Base-by-base conservation (phyloP, 2,113 vertebrate genomes). In the Syngnathoides biaculeatus region DNA sequence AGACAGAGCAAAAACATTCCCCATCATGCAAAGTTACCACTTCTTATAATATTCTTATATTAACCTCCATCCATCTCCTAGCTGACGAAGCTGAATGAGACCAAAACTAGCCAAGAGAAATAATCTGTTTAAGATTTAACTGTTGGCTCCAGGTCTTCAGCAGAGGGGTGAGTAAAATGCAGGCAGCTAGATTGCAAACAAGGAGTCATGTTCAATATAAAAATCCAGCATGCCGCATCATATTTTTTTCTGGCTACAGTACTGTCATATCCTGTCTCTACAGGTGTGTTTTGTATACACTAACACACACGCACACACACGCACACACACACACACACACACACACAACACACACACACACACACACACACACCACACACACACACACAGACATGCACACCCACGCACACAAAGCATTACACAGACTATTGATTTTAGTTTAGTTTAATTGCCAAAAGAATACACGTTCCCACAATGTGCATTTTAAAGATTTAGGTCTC, bases 181-280 rank as follows among this genome's bases (percentile, higher is more conserved):
- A 77, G 68, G 72, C 79, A 71, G 76, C 66, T 48, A 78, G 73
- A 75, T 78, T 81, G 80, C 80, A 77, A 69, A 73, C 30, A 73
- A 68, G 69, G 74, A 77, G 78, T 59, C 57, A 70, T 38, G n/a
- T 78, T 84, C 74, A 80, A 79, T 82, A 74, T 83, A 86, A 82
- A 56, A 20, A 67, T 73, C 83, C 83, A 79, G 79, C 66, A 59
- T 63, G 75, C 81, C 80, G 79, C 70, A 74, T 72, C 71, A 75
- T 64, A 82, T 86, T 78, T 77, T 88, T 73, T 85, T 78, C 80
- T 84, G 73, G 78, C 81, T 77, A 69, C 73, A 74, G 42, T 58
- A 65, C 69, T 86, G 85, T 88, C 85, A 88, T 78, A 77, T 87
- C 85, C 79, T 87, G 86, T 88, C 85, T 73, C 38, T 81, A 66